A percentile compares a stretch with the other conserved stretches of the same genome.
These are phyloP conservation scores for Ernsta delagoae DNA, from an alignment of 2,888 invertebrate genomes.

Conservation along the genomic window DNA sequence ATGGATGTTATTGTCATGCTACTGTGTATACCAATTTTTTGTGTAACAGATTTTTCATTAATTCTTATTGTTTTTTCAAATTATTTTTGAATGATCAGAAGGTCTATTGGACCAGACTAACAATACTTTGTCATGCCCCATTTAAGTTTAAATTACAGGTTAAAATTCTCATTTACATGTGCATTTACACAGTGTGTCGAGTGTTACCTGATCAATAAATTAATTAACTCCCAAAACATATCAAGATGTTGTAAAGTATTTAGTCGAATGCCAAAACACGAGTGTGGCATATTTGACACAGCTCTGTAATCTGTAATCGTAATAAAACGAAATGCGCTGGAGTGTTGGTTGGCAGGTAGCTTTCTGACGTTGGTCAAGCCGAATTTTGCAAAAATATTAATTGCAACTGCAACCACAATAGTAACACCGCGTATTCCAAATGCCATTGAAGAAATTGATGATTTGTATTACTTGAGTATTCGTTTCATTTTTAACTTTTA, in stretches of 20 bases:
- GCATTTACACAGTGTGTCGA: no score
- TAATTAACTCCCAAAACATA: no score
- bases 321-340: slow-evolving; percentile 34
- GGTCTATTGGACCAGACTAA: no score
- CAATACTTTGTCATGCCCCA: no score
- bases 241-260: slow-evolving; percentile 26
- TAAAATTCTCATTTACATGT: no score
- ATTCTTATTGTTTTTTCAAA: not conserved
- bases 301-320: slow-evolving; percentile 29
- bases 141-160: no score
- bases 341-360: slow-evolving; percentile 39
- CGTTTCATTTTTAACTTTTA: no score
- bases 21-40: slow-evolving; percentile 11
- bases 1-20: slow-evolving; percentile 11
- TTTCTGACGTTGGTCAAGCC: slow-evolving; percentile 18
- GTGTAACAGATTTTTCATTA: not conserved
- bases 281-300: slow-evolving; percentile 35
- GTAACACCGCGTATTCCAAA: not conserved
- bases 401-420: not conserved
- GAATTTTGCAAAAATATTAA: slow-evolving; percentile 7
- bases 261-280: slow-evolving; percentile 25
- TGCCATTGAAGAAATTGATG: not conserved
- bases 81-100: no score
- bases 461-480: no score
- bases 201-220: no score